These are phyloP conservation scores for Desmophyllum pertusum DNA, from an alignment of 92 coral and sea anemone species.

Conservation along the genomic window DNA sequence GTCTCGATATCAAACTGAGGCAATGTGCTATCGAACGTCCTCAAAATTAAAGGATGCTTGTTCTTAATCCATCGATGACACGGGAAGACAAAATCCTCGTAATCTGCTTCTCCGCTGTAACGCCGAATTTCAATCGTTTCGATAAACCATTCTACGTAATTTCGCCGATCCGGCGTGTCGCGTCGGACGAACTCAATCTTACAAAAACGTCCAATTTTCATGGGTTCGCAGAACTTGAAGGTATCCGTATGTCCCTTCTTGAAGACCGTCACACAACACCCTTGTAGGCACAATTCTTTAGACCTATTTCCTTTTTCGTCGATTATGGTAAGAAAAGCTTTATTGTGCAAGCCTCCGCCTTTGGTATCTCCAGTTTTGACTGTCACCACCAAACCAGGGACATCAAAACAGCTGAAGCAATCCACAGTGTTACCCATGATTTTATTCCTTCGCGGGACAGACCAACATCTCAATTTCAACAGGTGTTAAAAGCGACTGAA, in stretches of 20 bases:
- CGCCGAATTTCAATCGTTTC: constrained; percentile 89
- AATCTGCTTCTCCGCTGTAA: constrained; percentile 60
- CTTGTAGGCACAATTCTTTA: constrained; percentile 77
- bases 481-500: constrained; percentile 25
- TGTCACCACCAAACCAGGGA: constrained; percentile 76
- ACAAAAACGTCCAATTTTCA: constrained; percentile 69
- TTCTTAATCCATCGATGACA: constrained; percentile 94
- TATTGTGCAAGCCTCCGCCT: constrained; percentile 88
- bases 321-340: constrained; percentile 76
- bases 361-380: constrained; percentile 95
- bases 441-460: background rate
- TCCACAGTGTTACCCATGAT: constrained; percentile 88
- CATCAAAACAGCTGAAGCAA: constrained; percentile 78
- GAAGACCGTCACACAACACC: constrained; percentile 93
- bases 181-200: constrained; percentile 79
- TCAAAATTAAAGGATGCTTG: constrained; percentile 66
- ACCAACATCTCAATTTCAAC: constrained; percentile 16
- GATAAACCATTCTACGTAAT: constrained; percentile 93
- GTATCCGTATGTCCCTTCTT: constrained; percentile 95
- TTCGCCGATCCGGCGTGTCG: constrained; percentile 70
- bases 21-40: constrained; percentile 72
- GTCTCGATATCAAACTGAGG: constrained; percentile 86
- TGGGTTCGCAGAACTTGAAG: constrained; percentile 66
- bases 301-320: constrained; percentile 84
- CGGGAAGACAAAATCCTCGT: constrained; percentile 81